phyloP scores from a whole-genome alignment of 2,888 invertebrate species.

The Acleris laterana region DNA sequence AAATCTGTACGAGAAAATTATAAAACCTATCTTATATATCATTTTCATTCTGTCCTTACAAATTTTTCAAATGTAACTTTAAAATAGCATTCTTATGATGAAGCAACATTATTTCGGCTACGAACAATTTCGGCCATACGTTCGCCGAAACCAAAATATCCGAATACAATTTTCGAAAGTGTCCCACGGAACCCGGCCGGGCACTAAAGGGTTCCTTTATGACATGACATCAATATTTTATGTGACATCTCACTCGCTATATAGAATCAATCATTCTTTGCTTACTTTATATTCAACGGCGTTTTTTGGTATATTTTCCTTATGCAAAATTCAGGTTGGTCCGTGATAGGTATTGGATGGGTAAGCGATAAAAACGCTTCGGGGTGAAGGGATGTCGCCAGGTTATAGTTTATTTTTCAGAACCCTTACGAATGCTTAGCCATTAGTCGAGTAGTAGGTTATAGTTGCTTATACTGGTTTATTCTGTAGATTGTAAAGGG shows the following conservation, averaged over 20 bases:
- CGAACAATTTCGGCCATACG: background rate
- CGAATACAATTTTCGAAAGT: conserved; percentile 16
- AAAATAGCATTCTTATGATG: too few relatives aligned
- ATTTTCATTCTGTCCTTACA: too few relatives aligned
- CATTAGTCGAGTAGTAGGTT: too few relatives aligned
- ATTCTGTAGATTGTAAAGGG: background rate
- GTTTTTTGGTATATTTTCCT: conserved; percentile 54
- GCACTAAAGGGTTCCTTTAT: conserved; percentile 38
- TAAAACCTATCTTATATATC: too few relatives aligned
- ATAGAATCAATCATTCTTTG: conserved; percentile 66
- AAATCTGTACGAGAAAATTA: too few relatives aligned
- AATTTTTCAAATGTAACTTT: too few relatives aligned
- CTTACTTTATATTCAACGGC: conserved; percentile 65
- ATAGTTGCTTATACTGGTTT: conserved; percentile 13
- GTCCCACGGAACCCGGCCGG: conserved; percentile 15
- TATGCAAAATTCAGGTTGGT: conserved; percentile 49
- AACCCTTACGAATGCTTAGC: too few relatives aligned
- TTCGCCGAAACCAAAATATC: conserved; percentile 21
- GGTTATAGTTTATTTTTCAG: conserved; percentile 7
- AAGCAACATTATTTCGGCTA: background rate
- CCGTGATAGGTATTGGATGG: conserved; percentile 47
- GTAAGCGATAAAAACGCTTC: conserved; percentile 33
- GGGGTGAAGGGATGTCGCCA: conserved; percentile 17
- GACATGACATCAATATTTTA: conserved; percentile 60
- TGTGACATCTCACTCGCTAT: conserved; percentile 54